Percentiles rank a stretch among this genome's conserved stretches.
Evolutionary conservation across 2,797 vertebrate species (phyloP).

Genomic region (Acipenser ruthenus): DNA sequence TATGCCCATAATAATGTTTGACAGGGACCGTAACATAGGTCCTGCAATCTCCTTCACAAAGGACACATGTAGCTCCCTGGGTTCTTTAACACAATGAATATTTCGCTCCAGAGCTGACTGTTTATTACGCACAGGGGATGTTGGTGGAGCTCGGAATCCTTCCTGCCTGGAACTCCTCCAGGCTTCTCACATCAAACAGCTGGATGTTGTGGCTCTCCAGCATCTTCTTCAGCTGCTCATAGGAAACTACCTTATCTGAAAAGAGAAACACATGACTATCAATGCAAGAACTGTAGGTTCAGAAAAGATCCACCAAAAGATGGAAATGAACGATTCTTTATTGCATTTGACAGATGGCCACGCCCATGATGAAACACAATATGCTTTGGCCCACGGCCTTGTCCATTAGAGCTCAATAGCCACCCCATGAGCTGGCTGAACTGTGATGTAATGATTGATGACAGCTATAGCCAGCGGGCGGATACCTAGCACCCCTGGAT

Average conservation of each 20-base stretch:
- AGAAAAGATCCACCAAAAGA: neutral
- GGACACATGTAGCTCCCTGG: too few species aligned
- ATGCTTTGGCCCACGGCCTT: neutral
- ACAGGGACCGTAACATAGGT: too few species aligned
- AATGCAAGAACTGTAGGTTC: neutral
- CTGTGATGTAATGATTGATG: too few species aligned
- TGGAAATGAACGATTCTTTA: neutral
- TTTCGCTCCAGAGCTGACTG: too few species aligned
- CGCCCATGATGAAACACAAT: neutral
- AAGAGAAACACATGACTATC: conserved; percentile 8
- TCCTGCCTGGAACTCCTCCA: conserved; percentile 53
- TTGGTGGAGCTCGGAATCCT: conserved; percentile 49
- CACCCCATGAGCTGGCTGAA: neutral
- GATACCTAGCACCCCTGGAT: too few species aligned
- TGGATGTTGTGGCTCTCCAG: conserved; percentile 46
- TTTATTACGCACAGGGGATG: conserved; percentile 44
- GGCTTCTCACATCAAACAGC: conserved; percentile 56
- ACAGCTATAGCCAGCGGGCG: too few species aligned
- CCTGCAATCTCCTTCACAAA: too few species aligned
- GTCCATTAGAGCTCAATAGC: too few species aligned
- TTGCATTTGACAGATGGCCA: neutral
- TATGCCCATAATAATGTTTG: too few species aligned
- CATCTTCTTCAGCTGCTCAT: conserved; percentile 52
- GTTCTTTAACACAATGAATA: too few species aligned
- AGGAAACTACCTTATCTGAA: conserved; percentile 46